Evolutionary conservation across 2,797 vertebrate genomes (phyloP).

Genomic region (Fundulus diaphanus): DNA sequence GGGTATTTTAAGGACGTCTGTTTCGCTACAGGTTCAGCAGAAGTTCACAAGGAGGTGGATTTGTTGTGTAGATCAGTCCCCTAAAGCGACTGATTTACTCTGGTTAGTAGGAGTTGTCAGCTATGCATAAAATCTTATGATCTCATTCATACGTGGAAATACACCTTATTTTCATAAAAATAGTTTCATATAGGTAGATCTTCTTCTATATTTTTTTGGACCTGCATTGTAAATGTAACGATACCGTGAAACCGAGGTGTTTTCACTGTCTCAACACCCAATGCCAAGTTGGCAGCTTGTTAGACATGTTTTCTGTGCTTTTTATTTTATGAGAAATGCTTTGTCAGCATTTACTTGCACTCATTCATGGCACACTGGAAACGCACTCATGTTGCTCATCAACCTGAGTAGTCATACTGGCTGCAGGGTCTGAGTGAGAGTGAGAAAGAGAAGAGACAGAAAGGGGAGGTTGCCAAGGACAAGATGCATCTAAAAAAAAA

Average conservation of each 20-base stretch:
- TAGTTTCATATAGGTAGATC: background rate
- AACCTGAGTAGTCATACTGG: constrained; percentile 47
- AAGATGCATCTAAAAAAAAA: constrained; percentile 1
- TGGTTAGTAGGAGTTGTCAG: constrained; percentile 30
- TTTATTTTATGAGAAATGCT: constrained; percentile 46
- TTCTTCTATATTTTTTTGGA: background rate
- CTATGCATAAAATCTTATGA: constrained; percentile 31
- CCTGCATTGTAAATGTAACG: background rate
- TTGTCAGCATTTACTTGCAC: constrained; percentile 36
- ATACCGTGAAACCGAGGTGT: background rate
- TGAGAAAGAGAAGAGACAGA: constrained; percentile 27
- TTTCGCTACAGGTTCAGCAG: constrained; percentile 24
- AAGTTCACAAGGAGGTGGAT: constrained; percentile 43
- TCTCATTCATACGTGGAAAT: constrained; percentile 35
- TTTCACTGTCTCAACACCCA: background rate
- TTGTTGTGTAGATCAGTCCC: constrained; percentile 35
- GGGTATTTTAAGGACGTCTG: constrained; percentile 14
- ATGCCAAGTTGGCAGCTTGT: constrained; percentile 9
- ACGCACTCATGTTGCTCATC: constrained; percentile 42
- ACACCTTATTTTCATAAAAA: constrained; percentile 19
- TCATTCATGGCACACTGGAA: constrained; percentile 46
- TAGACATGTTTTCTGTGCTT: constrained; percentile 33
- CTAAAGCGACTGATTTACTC: constrained; percentile 26
- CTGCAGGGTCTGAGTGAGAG: constrained; percentile 39
- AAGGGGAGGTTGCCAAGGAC: constrained; percentile 17